Percentiles rank a stretch among this genome's conserved stretches.
Evolutionary conservation across 2,113 vertebrate genomes (phyloP).

Genomic region (Cavia aperea): DNA sequence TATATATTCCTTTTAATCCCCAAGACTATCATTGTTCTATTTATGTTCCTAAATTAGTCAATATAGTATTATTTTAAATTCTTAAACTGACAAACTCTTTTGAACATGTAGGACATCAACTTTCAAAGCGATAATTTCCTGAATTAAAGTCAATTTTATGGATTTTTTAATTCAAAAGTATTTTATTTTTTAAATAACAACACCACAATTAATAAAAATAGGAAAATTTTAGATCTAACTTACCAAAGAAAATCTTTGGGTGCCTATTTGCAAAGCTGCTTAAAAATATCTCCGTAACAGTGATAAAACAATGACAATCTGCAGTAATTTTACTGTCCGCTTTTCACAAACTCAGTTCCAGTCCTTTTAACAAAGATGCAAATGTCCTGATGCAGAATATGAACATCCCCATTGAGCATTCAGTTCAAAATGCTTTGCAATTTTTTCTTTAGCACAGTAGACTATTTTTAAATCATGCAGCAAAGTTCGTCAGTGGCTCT

Average conservation of each 20-base stretch:
- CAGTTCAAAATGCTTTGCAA: slow-evolving; percentile 35
- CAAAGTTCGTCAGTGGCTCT: slow-evolving; percentile 55
- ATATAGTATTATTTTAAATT: slow-evolving; percentile 43
- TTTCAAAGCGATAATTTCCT: slow-evolving; percentile 34
- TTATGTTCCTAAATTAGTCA: slow-evolving; percentile 39
- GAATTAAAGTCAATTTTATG: slow-evolving; percentile 9
- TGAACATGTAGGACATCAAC: neutral
- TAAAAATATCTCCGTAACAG: slow-evolving; percentile 23
- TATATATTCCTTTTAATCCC: neutral
- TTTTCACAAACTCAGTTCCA: slow-evolving; percentile 27
- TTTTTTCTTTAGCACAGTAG: slow-evolving; percentile 42
- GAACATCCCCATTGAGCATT: slow-evolving; percentile 40
- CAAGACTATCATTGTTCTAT: slow-evolving; percentile 31
- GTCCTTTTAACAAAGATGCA: slow-evolving; percentile 31
- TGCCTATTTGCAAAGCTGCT: neutral
- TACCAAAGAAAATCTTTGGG: slow-evolving; percentile 34
- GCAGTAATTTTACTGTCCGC: neutral
- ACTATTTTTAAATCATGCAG: slow-evolving; percentile 54
- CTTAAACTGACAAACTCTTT: slow-evolving; percentile 28
- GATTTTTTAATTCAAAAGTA: neutral
- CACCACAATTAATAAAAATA: neutral
- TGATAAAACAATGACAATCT: neutral
- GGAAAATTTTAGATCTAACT: neutral
- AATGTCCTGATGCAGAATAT: neutral
- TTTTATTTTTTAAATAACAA: slow-evolving; percentile 35